Base-by-base conservation (phyloP, 2,888 invertebrate genomes). In the Microplitis manilae region DNA sequence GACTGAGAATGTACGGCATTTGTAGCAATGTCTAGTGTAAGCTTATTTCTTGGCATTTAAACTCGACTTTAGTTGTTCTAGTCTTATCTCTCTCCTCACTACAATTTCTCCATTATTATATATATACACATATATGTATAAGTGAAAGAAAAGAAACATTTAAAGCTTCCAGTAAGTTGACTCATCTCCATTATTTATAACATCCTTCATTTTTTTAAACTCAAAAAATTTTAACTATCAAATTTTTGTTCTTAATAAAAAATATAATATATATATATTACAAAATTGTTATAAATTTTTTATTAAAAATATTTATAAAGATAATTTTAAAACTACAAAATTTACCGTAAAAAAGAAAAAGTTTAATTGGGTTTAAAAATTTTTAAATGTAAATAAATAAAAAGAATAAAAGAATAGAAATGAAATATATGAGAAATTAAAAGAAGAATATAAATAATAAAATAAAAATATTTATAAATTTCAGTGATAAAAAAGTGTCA, bases 1-100 rank as follows among this genome's bases (percentile, higher is more conserved):
- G 64, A 20, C 64, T 8, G 8, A 64, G 64, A 67, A n/a, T 67
- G 20, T 38, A 67, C 38, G 62, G 15, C 50, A 50, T 50, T 50
- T 50, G 50, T 50, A 50, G 50, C 50, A 50, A 50, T 50, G 13
- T 62, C 62, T 62, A 62, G 62, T 62, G 62, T 20, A 30, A 8
- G 20, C 68, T 68, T 15, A 59, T 20, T 17, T 41, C 40, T 20
- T 41, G 41, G 59, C 70, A 61, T 59, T 39, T 41, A 64, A 30
- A 41, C 2, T n/a, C 15, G 1, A 60, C 68, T 4, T 38, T 69
- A 20, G 8, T 13, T 9, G 13, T 13, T 50, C 50, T 30, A 30
- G 4, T 50, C 13, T 50, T 50, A 50, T 50, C 50, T 50, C 13
- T 50, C 13, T 50, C 13, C 5, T 50, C 2, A 9, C 9, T 9